Evolutionary conservation across 2,888 invertebrate species (phyloP).

Genomic region (Hylaea fasciaria): DNA sequence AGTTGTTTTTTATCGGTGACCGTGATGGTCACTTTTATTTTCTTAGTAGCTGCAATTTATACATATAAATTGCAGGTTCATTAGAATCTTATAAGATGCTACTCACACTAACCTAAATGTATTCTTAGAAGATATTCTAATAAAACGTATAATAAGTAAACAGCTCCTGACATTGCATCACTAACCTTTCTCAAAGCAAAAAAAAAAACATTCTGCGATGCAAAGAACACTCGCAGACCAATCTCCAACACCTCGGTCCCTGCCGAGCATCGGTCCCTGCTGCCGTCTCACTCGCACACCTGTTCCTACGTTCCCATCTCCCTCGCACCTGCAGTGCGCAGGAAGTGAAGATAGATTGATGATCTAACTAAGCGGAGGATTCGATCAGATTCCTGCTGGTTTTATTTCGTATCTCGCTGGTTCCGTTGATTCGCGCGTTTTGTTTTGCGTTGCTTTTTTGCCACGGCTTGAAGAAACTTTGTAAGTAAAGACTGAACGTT

Average conservation of each 20-base stretch:
- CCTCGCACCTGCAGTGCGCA: conserved; percentile 61
- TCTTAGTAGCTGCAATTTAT: neutral
- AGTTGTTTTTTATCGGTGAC: conserved; percentile 37
- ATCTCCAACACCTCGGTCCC: conserved; percentile 56
- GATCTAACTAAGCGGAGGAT: conserved; percentile 69
- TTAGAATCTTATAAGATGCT: conserved; percentile 3
- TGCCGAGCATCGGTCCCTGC: neutral
- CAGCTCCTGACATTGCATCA: too few relatives aligned
- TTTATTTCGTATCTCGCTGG: conserved; percentile 23
- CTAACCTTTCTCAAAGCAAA: neutral
- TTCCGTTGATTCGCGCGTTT: conserved; percentile 16
- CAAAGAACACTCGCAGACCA: conserved; percentile 37
- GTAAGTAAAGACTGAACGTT: neutral
- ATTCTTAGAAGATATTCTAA: neutral
- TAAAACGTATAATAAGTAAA: neutral
- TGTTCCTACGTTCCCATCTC: conserved; percentile 43
- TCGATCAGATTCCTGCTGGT: conserved; percentile 22
- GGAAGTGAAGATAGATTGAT: conserved; percentile 76
- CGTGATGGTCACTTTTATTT: conserved; percentile 5
- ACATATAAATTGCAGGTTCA: neutral
- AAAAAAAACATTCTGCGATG: neutral
- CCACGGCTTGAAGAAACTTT: conserved; percentile 1
- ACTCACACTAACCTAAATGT: neutral
- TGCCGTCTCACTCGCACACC: conserved; percentile 45
- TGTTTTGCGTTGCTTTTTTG: conserved; percentile 11